Evolutionary conservation across 2,113 vertebrate species (phyloP), one percentile per base, ranked within the genome.

Genomic region (Sapajus apella): DNA sequence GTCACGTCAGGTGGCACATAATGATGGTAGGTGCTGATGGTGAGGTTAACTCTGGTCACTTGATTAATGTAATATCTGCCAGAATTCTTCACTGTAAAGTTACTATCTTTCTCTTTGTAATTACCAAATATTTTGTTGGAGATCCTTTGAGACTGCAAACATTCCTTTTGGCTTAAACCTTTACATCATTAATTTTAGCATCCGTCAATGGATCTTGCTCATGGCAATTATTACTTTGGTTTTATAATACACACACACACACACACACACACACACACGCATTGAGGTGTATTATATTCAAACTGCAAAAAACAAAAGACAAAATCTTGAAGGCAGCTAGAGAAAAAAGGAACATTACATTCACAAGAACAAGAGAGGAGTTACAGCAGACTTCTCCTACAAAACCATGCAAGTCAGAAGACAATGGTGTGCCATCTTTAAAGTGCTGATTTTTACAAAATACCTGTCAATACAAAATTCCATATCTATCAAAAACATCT

Each of bases 1-100:
- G 0, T 27, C 82, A 6, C 64, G 40, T 87, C 68, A 30, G 32
- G 17, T 17, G 47, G 40, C 58, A 20, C 4, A 0, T 6, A 43
- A 83, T 1, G 1, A 13, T 1, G 5, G 23, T 3, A 37, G 4
- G 16, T 58, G n/a, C 23, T 27, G 3, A 21, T 17, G n/a, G 4
- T 3, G 55, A 50, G 12, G 27, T 25, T 35, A 58, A 45, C 32
- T 55, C 43, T 5, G 11, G 45, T 55, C 58, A 43, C 52, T 73
- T 55, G 40, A 52, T 52, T 30, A 32, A 52, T 13, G 8, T 25
- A 70, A 8, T 30, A 4, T 40, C 70, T 75, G 45, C 30, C 76
- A 55, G 76, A 85, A 75, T 52, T 68, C n/a, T 35, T 9, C 35
- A 18, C 6, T 27, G 7, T n/a, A 4, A 86, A 76, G 47, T 35